Percentiles rank a stretch among this genome's conserved stretches.
These are phyloP conservation scores for Sorex maritimensis DNA, from an alignment of 2,797 vertebrate genomes.

Conservation along the genomic window DNA sequence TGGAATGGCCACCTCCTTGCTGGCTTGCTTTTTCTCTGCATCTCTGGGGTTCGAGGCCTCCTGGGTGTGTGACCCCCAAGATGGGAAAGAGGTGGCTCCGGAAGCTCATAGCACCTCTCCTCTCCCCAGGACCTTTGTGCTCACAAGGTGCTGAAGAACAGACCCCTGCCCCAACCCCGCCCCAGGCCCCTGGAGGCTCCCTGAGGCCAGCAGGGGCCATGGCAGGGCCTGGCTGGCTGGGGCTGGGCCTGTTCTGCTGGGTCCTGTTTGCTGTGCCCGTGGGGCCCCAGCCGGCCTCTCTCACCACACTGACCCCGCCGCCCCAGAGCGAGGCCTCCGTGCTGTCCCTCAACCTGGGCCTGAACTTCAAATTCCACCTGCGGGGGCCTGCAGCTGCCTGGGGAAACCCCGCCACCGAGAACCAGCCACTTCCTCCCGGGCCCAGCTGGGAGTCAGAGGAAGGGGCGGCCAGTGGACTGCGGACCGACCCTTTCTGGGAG, in stretches of 20 bases:
- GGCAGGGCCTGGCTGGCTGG: constrained; percentile 75
- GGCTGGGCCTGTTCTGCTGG: constrained; percentile 81
- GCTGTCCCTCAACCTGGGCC: constrained; percentile 87
- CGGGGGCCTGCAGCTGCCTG: constrained; percentile 84
- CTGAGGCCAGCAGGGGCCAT: constrained; percentile 59
- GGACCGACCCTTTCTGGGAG: constrained; percentile 77
- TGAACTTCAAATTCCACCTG: constrained; percentile 89
- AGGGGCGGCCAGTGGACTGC: constrained; percentile 62
- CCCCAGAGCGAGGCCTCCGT: constrained; percentile 82
- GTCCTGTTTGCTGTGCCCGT: constrained; percentile 63
- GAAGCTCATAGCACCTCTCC: constrained; percentile 68
- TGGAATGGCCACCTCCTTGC: not conserved
- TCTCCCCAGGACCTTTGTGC: constrained; percentile 70
- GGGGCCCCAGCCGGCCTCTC: constrained; percentile 69
- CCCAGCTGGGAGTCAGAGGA: constrained; percentile 61
- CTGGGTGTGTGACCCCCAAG: not conserved
- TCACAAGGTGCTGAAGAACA: constrained; percentile 65
- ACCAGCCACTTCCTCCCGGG: constrained; percentile 69
- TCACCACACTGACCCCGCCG: constrained; percentile 73
- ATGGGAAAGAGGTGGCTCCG: not conserved
- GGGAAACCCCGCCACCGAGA: constrained; percentile 80
- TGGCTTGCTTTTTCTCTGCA: not conserved
- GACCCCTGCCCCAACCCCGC: not conserved
- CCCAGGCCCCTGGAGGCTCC: not conserved
- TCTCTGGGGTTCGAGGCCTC: constrained; percentile 26